A percentile compares a stretch with the other conserved stretches of the same genome.
Conservation (phyloP, 2,888 invertebrate species). For the Eupeodes luniger region DNA sequence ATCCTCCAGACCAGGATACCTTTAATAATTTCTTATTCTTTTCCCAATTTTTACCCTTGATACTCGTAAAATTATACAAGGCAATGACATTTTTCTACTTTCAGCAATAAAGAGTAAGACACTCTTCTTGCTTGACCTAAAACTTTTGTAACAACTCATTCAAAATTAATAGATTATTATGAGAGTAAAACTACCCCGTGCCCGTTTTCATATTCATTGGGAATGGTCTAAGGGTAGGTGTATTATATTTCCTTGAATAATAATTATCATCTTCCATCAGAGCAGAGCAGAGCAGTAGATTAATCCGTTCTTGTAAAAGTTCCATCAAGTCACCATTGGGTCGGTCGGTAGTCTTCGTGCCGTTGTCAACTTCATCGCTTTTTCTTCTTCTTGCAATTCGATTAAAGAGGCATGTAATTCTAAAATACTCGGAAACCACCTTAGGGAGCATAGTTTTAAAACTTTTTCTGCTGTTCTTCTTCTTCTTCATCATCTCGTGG, state of each 20-base stretch:
- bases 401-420: constrained; percentile 65
- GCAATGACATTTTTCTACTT: constrained; percentile 28
- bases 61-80: constrained; percentile 8
- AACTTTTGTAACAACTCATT: constrained; percentile 44
- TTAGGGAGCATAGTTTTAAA: constrained; percentile 66
- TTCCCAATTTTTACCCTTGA: not conserved
- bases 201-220: constrained; percentile 24
- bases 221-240: not conserved
- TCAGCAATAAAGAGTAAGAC: not conserved
- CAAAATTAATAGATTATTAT: constrained; percentile 26
- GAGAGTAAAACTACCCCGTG: not conserved
- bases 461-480: constrained; percentile 36
- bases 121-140: constrained; percentile 47
- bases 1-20: not conserved
- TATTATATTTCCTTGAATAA: constrained; percentile 54
- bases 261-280: constrained; percentile 51
- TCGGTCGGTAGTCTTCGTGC: not conserved
- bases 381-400: constrained; percentile 34
- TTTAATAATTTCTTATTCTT: not conserved
- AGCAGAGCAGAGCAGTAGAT: constrained; percentile 29
- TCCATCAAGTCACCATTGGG: constrained; percentile 23
- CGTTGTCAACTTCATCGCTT: constrained; percentile 11
- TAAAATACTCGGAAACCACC: constrained; percentile 66
- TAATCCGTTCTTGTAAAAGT: constrained; percentile 48
- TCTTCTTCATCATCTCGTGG: not conserved